Conservation (phyloP, 2,113 vertebrate genomes). For the Scortum barcoo region DNA sequence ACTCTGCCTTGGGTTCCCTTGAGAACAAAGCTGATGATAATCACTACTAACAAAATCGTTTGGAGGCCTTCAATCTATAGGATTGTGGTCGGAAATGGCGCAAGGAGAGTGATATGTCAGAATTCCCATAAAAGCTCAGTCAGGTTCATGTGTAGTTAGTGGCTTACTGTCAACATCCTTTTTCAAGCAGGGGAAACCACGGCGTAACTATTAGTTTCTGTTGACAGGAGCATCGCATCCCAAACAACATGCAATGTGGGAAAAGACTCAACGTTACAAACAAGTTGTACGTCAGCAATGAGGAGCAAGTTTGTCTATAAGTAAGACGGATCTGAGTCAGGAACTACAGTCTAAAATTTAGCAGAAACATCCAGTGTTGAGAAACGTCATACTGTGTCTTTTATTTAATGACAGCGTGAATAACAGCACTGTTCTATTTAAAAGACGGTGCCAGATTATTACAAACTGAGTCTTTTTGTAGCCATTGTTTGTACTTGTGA, state of each 20-base stretch:
- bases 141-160: conserved; percentile 66
- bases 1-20: conserved; percentile 26
- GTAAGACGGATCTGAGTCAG: neutral
- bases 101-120: conserved; percentile 27
- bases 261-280: conserved; percentile 53
- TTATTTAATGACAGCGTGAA: neutral
- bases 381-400: neutral
- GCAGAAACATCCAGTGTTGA: neutral
- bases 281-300: conserved; percentile 28
- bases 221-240: conserved; percentile 57
- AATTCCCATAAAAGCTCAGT: conserved; percentile 63
- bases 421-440: neutral
- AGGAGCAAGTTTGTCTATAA: neutral
- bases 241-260: conserved; percentile 62
- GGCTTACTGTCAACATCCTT: conserved; percentile 60
- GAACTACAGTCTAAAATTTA: neutral
- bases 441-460: neutral
- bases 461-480: neutral
- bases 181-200: conserved; percentile 65
- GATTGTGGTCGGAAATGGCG: conserved; percentile 58
- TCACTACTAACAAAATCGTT: conserved; percentile 31
- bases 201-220: conserved; percentile 68
- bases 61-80: conserved; percentile 58
- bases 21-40: conserved; percentile 61
- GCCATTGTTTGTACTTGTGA: neutral